Evolutionary conservation across 1,140 invertebrate species (phyloP), one percentile per base, ranked within the genome.

Genomic region (Penaeus indicus): DNA sequence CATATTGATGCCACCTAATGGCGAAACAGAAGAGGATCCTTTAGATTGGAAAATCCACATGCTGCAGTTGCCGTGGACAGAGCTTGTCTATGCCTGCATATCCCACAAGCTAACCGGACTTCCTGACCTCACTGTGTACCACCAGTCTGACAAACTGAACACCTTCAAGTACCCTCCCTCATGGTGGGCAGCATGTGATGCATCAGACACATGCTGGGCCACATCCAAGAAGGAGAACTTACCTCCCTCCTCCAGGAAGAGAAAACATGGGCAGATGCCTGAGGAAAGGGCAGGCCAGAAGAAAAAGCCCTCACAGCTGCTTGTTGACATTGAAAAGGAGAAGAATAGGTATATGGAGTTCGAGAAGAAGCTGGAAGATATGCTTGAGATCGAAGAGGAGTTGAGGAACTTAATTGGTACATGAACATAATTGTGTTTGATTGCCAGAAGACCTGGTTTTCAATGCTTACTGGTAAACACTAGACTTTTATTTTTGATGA

Each of bases 271-370:
- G 22, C n/a, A 54, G n/a, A n/a, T 78, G 38, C 27, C 61, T 60
- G 25, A 27, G 22, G 60, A 79, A n/a, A 62, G 60, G 72, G 18
- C 78, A 61, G 7, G 22, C 84, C 67, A 86, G 10, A 62, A 54
- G n/a, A 86, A 72, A 47, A 19, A 64, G 8, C 79, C 67, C 22
- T 83, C 89, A 0, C 19, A 84, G 47, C 77, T 90, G 54, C 60
- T 90, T 38, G 27, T 42, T 3, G 84, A 90, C 67, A 83, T 90
- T 62, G 81, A 61, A 5, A 54, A 63, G 18, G 89, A 90, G 61
- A 90, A 86, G n/a, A 60, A 69, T 19, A 90, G 84, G 61, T 77
- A 42, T 69, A 11, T 64, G 25, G 81, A 90, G 42, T 90, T 86
- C 69, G 80, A 86, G 42, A 86, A 64, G 81, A 86, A 61, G 72